These are phyloP conservation scores for Hippoglossus hippoglossus DNA, from an alignment of 2,797 vertebrate species.

Conservation along the genomic window DNA sequence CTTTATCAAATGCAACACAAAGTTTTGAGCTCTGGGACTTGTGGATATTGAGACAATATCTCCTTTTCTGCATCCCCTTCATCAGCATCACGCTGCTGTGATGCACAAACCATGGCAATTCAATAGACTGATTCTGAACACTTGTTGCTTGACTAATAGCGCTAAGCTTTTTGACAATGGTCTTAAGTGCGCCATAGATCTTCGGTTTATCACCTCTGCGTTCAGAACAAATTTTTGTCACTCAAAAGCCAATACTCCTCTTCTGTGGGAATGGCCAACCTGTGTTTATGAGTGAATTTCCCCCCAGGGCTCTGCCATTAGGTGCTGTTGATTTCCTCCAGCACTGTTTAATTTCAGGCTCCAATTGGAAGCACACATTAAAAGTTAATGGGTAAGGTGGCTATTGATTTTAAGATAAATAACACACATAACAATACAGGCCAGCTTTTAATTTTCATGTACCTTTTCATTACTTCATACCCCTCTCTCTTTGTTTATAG, in stretches of 20 bases:
- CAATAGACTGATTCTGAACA: constrained; percentile 58
- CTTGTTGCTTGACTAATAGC: constrained; percentile 75
- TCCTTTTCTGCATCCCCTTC: constrained; percentile 43
- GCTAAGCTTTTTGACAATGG: constrained; percentile 73
- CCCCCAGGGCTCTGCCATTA: constrained; percentile 77
- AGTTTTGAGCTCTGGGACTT: constrained; percentile 37
- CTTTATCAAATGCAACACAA: constrained; percentile 46
- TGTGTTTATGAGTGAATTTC: constrained; percentile 77
- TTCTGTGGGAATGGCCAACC: constrained; percentile 55
- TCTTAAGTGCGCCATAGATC: constrained; percentile 71
- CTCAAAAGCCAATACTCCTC: constrained; percentile 57
- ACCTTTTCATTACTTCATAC: constrained; percentile 77
- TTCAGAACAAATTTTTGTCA: constrained; percentile 67
- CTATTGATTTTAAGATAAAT: constrained; percentile 87
- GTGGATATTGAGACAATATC: constrained; percentile 34
- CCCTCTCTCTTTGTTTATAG: constrained; percentile 45
- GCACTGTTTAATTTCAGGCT: constrained; percentile 85
- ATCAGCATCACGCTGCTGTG: constrained; percentile 57
- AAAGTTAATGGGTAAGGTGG: constrained; percentile 83
- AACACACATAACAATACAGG: constrained; percentile 81
- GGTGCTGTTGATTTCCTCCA: constrained; percentile 78
- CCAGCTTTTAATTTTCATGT: constrained; percentile 82
- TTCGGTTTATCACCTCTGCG: constrained; percentile 70
- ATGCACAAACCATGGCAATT: constrained; percentile 51
- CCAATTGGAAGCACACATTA: constrained; percentile 84